phyloP scores from a whole-genome alignment of 2,888 invertebrate genomes.

The Cantharis nigra region DNA sequence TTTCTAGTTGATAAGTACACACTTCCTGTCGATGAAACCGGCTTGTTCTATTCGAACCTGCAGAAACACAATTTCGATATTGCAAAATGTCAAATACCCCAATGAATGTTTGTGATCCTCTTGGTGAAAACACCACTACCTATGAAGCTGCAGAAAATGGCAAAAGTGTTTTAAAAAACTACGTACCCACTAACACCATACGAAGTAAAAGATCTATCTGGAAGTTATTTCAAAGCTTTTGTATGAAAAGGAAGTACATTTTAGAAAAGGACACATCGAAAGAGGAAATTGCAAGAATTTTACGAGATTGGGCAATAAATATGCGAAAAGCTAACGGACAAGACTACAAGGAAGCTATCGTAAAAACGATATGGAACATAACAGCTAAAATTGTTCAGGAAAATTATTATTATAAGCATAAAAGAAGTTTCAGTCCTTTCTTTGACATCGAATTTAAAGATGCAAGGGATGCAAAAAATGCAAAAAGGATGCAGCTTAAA shows the following conservation, averaged over 20 bases:
- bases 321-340: conserved; percentile 28
- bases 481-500: conserved; percentile 8
- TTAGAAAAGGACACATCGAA: background rate
- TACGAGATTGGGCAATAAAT: conserved; percentile 26
- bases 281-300: conserved; percentile 15
- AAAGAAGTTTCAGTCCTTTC: background rate
- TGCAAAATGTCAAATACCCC: background rate
- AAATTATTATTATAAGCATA: conserved; percentile 7
- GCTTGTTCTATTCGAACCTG: background rate
- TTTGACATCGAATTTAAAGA: background rate
- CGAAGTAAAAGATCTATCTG: background rate
- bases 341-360: conserved; percentile 30
- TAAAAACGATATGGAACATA: conserved; percentile 30
- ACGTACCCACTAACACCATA: background rate
- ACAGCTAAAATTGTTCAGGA: conserved; percentile 24
- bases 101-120: background rate
- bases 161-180: background rate
- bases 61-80: background rate
- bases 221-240: background rate
- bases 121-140: background rate
- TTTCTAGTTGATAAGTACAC: background rate
- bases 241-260: background rate
- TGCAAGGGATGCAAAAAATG: background rate
- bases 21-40: background rate
- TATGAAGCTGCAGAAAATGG: background rate